These are phyloP conservation scores for Gallinago stenura DNA, from an alignment of 2,797 vertebrate species.

Conservation along the genomic window DNA sequence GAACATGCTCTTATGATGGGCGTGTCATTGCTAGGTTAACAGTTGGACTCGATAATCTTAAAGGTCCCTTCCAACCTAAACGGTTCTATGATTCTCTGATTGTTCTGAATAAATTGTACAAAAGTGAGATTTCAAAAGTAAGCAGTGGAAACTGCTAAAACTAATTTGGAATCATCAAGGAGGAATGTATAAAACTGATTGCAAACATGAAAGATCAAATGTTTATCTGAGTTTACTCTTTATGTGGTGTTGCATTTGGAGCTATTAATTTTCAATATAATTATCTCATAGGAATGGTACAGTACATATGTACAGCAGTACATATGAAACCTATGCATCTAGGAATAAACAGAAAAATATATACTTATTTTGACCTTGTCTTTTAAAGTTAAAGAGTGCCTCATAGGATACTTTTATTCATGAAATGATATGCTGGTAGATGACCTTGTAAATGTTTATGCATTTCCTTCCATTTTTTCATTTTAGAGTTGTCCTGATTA, in stretches of 20 bases:
- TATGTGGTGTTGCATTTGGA: neutral
- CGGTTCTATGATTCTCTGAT: neutral
- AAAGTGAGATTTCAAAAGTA: neutral
- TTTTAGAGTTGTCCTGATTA: constrained; percentile 54
- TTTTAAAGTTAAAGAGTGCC: neutral
- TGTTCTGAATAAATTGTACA: neutral
- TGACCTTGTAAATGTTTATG: constrained; percentile 59
- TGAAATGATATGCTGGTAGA: neutral
- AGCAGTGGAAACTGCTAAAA: neutral
- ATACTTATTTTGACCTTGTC: neutral
- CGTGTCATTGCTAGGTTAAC: neutral
- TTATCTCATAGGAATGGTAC: neutral
- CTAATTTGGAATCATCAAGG: neutral
- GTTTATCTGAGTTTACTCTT: neutral
- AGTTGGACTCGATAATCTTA: neutral
- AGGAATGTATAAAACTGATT: neutral
- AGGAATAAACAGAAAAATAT: neutral
- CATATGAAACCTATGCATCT: neutral
- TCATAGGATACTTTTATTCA: neutral
- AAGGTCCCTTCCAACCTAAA: neutral
- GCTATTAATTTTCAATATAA: neutral
- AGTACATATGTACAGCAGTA: neutral
- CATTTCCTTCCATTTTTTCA: constrained; percentile 36
- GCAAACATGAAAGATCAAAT: neutral
- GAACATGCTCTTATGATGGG: neutral